Conservation (phyloP, 2,113 vertebrate species). For the Solea solea region DNA sequence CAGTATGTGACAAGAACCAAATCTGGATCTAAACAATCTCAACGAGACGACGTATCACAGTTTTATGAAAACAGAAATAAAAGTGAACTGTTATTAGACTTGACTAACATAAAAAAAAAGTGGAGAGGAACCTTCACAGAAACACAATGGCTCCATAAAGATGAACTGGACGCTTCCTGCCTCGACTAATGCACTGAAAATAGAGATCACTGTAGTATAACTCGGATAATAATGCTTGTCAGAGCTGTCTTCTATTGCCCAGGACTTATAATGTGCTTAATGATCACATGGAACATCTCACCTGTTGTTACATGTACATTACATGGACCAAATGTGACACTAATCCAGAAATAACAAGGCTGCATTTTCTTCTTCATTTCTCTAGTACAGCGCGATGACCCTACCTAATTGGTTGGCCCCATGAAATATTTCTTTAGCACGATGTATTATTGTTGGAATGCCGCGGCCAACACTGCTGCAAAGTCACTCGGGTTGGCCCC, state of each 20-base stretch:
- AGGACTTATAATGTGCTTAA: slow-evolving; percentile 61
- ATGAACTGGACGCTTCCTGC: slow-evolving; percentile 20
- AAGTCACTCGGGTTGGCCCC: slow-evolving; percentile 15
- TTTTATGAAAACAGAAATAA: slow-evolving; percentile 8
- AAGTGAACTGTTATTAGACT: not conserved
- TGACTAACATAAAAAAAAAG: not conserved
- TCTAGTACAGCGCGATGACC: slow-evolving; percentile 54
- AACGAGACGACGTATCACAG: slow-evolving; percentile 11
- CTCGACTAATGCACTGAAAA: slow-evolving; percentile 67
- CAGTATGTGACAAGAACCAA: not conserved
- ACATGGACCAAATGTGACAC: slow-evolving; percentile 65
- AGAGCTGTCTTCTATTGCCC: slow-evolving; percentile 28
- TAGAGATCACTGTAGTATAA: slow-evolving; percentile 32
- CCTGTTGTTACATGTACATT: slow-evolving; percentile 39
- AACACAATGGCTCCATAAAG: slow-evolving; percentile 5
- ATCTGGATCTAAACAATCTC: not conserved
- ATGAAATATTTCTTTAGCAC: slow-evolving; percentile 37
- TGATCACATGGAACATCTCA: slow-evolving; percentile 47
- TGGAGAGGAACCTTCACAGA: slow-evolving; percentile 1
- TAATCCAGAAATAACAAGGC: slow-evolving; percentile 78
- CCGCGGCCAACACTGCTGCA: slow-evolving; percentile 12
- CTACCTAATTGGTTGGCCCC: slow-evolving; percentile 57
- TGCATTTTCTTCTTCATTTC: slow-evolving; percentile 52
- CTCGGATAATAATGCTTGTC: slow-evolving; percentile 24
- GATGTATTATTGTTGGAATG: slow-evolving; percentile 8